Evolutionary conservation across 2,113 vertebrate genomes (phyloP).

Genomic region (Alaudala cheleensis): DNA sequence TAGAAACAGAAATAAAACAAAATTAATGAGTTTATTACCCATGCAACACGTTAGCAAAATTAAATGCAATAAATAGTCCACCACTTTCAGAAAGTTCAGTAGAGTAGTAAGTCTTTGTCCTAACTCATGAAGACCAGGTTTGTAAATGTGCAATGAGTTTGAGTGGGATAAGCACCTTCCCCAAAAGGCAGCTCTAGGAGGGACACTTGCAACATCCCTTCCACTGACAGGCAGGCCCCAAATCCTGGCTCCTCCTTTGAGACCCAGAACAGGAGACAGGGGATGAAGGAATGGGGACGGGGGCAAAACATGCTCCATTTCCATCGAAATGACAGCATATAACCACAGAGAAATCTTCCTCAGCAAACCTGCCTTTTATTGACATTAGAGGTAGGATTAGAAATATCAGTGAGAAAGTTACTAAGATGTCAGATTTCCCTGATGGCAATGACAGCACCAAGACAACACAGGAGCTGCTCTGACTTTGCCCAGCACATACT

Average conservation of each 20-base stretch:
- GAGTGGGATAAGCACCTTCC: neutral
- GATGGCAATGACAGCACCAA: neutral
- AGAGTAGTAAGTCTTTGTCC: neutral
- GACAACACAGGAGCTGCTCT: neutral
- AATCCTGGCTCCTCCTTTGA: neutral
- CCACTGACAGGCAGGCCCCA: neutral
- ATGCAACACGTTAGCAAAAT: neutral
- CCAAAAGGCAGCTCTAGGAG: neutral
- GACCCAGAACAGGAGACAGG: rapidly evolving
- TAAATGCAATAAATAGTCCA: neutral
- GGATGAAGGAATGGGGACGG: neutral
- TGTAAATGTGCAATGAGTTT: neutral
- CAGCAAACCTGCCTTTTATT: neutral
- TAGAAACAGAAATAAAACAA: neutral
- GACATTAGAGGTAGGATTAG: neutral
- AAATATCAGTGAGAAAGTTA: neutral
- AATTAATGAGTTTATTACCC: neutral
- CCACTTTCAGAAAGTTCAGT: neutral
- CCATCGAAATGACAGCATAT: neutral
- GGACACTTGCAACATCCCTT: neutral
- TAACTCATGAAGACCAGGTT: neutral
- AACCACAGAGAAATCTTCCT: neutral
- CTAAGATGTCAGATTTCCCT: neutral
- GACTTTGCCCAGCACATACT: neutral
- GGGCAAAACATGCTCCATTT: neutral